phyloP scores from a whole-genome alignment of 2,113 vertebrate genomes.

The Chionomys nivalis region DNA sequence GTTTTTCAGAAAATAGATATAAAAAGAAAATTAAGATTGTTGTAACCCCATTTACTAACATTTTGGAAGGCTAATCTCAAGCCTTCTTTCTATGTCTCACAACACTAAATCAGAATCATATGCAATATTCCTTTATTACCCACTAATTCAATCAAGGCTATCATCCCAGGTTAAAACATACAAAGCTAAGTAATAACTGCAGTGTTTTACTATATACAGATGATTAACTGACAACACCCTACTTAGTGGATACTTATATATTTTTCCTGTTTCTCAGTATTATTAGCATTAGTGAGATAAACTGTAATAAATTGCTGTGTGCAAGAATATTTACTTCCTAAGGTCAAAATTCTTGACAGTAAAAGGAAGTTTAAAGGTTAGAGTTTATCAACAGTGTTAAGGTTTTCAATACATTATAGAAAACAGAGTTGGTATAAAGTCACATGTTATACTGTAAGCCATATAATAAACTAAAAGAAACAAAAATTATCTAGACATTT shows the following conservation, averaged over 20 bases:
- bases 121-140: not conserved
- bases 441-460: slow-evolving; percentile 22
- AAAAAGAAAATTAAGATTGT: slow-evolving; percentile 35
- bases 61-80: slow-evolving; percentile 37
- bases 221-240: not conserved
- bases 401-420: slow-evolving; percentile 16
- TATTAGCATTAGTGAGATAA: slow-evolving; percentile 38
- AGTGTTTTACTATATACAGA: not conserved
- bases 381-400: not conserved
- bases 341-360: slow-evolving; percentile 49
- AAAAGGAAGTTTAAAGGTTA: slow-evolving; percentile 10
- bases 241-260: not conserved
- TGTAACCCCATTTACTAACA: slow-evolving; percentile 35
- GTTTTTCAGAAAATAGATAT: not conserved
- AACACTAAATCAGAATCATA: not conserved
- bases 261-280: slow-evolving; percentile 26
- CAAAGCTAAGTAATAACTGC: not conserved
- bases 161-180: not conserved
- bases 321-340: slow-evolving; percentile 22
- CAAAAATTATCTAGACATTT: slow-evolving; percentile 48
- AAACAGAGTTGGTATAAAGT: not conserved
- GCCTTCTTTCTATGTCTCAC: slow-evolving; percentile 25
- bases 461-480: slow-evolving; percentile 56
- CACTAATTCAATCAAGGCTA: not conserved
- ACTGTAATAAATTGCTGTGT: not conserved